Conservation (phyloP, 1,140 invertebrate genomes). For the Achroia grisella region DNA sequence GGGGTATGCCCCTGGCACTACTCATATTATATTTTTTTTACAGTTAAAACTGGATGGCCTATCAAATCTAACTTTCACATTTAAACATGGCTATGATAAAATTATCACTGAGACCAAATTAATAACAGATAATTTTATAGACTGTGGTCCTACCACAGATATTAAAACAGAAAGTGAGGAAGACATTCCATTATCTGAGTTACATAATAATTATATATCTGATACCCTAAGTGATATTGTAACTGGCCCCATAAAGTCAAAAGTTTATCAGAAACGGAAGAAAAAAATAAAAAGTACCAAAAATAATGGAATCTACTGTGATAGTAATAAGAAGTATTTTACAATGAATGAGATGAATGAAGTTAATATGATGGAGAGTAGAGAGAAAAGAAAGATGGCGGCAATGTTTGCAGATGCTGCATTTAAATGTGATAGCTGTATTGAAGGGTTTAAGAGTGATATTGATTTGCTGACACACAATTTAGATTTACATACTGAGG, state of each 20-base stretch:
- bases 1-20: too few species aligned
- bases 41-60: not conserved
- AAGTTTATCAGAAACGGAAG: conserved; percentile 7
- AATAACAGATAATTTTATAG: conserved; percentile 28
- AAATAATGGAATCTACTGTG: conserved; percentile 1
- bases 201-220: conserved; percentile 15
- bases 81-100: not conserved
- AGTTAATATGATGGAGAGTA: conserved; percentile 19
- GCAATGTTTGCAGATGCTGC: conserved; percentile 9
- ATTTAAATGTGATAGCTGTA: conserved; percentile 39
- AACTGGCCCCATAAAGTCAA: not conserved
- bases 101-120: not conserved
- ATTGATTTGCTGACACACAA: conserved; percentile 28
- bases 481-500: conserved; percentile 21
- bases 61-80: not conserved
- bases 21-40: too few species aligned
- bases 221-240: not conserved
- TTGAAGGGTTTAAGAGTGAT: conserved; percentile 28
- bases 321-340: conserved; percentile 18
- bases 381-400: conserved; percentile 10
- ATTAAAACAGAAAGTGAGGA: conserved; percentile 40
- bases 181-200: conserved; percentile 33
- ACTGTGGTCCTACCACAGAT: conserved; percentile 22
- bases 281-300: conserved; percentile 8
- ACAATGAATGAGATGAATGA: conserved; percentile 15